Percentiles rank a stretch among this genome's conserved stretches.
phyloP scores from a whole-genome alignment of 2,113 vertebrate species.

The Notechis scutatus region DNA sequence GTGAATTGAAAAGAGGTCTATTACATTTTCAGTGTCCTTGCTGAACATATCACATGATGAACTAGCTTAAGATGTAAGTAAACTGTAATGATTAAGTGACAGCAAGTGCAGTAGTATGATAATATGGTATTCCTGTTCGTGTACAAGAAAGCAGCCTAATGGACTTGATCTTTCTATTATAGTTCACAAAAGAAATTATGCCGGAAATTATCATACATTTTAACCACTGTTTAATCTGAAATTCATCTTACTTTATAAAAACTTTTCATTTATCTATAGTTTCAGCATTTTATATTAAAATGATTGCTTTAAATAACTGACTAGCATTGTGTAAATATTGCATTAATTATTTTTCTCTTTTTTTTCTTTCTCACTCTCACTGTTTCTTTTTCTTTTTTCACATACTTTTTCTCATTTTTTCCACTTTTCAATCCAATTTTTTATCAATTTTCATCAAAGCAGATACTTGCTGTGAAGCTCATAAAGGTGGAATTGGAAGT shows the following conservation, averaged over 20 bases:
- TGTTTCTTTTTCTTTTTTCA: constrained; percentile 47
- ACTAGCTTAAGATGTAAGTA: background rate
- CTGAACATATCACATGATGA: background rate
- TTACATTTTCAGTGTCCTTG: background rate
- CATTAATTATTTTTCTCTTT: constrained; percentile 57
- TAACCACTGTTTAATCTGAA: background rate
- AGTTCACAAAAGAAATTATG: background rate
- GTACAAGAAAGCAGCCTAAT: background rate
- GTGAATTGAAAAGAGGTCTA: background rate
- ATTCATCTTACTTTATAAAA: background rate
- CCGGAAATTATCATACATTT: background rate
- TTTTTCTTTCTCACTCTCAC: constrained; percentile 59
- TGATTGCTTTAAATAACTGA: constrained; percentile 41
- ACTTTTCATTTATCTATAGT: constrained; percentile 1
- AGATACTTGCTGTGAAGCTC: constrained; percentile 73
- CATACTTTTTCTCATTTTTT: constrained; percentile 43
- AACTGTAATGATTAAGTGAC: background rate
- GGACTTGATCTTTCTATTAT: background rate
- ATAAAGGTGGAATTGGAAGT: constrained; percentile 68
- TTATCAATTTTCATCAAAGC: constrained; percentile 58
- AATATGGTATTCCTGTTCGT: background rate
- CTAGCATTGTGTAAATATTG: constrained; percentile 49
- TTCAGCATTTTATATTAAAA: constrained; percentile 11
- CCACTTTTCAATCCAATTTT: constrained; percentile 38
- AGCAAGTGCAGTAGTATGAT: background rate